Evolutionary conservation across 2,888 invertebrate species (phyloP).

Genomic region (Malacosoma neustria): DNA sequence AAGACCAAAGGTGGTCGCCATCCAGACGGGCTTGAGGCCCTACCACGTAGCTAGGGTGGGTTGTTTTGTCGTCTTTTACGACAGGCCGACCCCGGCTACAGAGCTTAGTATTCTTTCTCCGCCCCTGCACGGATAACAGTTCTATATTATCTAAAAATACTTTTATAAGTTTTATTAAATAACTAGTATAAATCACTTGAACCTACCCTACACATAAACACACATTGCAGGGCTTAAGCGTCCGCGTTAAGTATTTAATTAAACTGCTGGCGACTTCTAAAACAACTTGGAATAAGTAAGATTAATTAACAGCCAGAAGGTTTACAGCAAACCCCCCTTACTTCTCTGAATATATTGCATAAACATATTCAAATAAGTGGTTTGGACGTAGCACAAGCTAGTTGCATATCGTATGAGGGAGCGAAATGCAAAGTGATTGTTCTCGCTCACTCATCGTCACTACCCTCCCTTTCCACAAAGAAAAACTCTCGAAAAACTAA

Average conservation of each 20-base stretch:
- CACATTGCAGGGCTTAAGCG: no score
- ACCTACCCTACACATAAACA: no score
- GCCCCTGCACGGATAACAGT: no score
- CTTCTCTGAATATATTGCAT: conserved; percentile 68
- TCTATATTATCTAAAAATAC: no score
- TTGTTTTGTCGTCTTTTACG: no score
- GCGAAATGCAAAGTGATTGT: conserved; percentile 20
- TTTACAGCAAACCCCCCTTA: conserved; percentile 58
- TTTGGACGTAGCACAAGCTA: conserved; percentile 65
- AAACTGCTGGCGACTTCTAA: conserved; percentile 6
- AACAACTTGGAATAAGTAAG: conserved; percentile 37
- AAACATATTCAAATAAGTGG: conserved; percentile 73
- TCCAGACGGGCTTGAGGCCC: no score
- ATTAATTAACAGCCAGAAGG: conserved; percentile 59
- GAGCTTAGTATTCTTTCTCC: no score
- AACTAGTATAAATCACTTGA: no score
- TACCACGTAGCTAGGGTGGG: no score
- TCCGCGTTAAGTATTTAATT: conserved; percentile 1
- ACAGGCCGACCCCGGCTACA: no score
- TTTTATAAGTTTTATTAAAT: no score
- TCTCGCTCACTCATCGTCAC: conserved; percentile 39
- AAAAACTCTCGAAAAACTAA: conserved; percentile 77
- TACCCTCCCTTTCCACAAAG: conserved; percentile 68
- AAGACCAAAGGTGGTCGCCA: no score
- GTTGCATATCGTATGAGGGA: conserved; percentile 44